Base-by-base conservation (phyloP, 2,797 vertebrate genomes). In the Micrastur ruficollis region DNA sequence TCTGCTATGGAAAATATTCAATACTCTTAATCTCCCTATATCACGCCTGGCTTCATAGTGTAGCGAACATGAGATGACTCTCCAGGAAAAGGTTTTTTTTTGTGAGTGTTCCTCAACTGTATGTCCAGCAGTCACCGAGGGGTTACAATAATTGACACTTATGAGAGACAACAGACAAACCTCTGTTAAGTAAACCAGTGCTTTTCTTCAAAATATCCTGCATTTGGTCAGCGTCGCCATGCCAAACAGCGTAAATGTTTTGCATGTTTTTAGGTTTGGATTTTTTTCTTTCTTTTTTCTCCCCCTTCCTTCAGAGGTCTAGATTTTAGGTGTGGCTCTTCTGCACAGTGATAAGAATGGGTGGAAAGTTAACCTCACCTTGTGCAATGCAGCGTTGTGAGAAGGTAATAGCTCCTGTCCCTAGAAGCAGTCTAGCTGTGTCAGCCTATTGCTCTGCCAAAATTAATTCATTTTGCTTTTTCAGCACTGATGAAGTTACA, bases 341-440 rank as follows among this genome's bases (percentile, higher is more conserved):
- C 36, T 25, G 12, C 9, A 34, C 21, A 1, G 1, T 17, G 16
- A 66, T 32, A n/a, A 78, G 16, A 38, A 38, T 8, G 5, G 62
- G 17, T 0, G 9, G 49, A 38, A 80, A 81, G 8, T 34, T 40
- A n/a, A 40, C 14, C 32, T 66, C 29, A 58, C 19, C 9, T 52
- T 31, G 14, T 47, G 27, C 36, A 34, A 34, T 0, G 0, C 23
- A 56, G 31, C 19, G 26, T 19, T 66, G 34, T 12, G 38, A 58
- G 22, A 44, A 65, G 38, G 12, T 36, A 56, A 36, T 9, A 7
- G 34, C 22, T 56, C 34, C 15, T 8, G 4, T 58, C 20, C 55
- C 40, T 21, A 71, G 56, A 49, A 67, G 13, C 11, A 80, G 26
- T n/a, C 5, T 12, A 38, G 9, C 46, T 47, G 20, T 50, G 47